Percentiles rank a stretch among this genome's conserved stretches.
phyloP scores from a whole-genome alignment of 2,113 vertebrate species.

The Syngnathus typhle region DNA sequence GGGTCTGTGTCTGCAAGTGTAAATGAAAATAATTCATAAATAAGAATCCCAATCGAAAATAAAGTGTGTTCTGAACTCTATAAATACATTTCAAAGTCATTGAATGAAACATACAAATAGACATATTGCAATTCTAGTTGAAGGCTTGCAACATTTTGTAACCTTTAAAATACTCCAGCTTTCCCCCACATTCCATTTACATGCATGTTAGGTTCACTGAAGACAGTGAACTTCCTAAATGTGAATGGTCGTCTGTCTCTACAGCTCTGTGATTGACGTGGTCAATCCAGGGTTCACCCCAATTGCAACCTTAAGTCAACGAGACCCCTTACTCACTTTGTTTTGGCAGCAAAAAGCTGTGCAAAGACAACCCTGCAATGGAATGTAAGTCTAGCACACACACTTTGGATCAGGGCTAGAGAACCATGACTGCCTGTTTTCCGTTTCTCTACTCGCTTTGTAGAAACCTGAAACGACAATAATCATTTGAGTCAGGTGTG shows the following conservation, averaged over 20 bases:
- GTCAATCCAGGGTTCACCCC: neutral
- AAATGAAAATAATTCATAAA: too few relatives aligned
- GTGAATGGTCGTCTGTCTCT: neutral
- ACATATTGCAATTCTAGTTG: neutral
- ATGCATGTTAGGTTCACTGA: neutral
- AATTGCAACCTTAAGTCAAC: neutral
- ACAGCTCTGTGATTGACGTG: neutral
- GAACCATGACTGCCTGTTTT: too few relatives aligned
- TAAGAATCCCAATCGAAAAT: too few relatives aligned
- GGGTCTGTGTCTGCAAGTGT: too few relatives aligned
- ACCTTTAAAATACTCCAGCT: too few relatives aligned
- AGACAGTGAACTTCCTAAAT: neutral
- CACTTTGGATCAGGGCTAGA: neutral
- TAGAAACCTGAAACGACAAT: too few relatives aligned
- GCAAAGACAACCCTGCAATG: neutral
- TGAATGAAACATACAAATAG: too few relatives aligned
- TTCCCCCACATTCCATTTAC: neutral
- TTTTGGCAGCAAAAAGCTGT: neutral
- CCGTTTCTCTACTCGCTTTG: too few relatives aligned
- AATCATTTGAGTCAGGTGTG: too few relatives aligned
- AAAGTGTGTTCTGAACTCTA: too few relatives aligned
- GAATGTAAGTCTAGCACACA: neutral
- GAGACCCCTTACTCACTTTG: too few relatives aligned
- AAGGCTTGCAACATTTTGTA: neutral
- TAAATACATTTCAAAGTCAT: too few relatives aligned